A percentile compares a stretch with the other conserved stretches of the same genome.
phyloP scores from a whole-genome alignment of 2,113 vertebrate species.

The Seriola rivoliana region DNA sequence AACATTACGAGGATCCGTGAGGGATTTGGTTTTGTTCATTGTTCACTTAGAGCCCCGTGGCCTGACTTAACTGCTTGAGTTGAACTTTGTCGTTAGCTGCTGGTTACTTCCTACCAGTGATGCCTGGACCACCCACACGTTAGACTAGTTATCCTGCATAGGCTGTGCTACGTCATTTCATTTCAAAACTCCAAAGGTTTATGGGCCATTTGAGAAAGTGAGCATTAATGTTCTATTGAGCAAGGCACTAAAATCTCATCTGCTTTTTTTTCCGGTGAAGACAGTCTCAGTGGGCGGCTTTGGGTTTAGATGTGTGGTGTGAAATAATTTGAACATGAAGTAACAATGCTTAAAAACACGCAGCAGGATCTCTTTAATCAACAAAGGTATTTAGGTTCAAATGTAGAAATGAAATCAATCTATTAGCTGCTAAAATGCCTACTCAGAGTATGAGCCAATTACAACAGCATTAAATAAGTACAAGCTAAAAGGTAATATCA shows the following conservation, averaged over 20 bases:
- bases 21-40: constrained; percentile 64
- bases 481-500: not conserved
- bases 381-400: not conserved
- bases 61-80: constrained; percentile 60
- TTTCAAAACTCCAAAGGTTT: not conserved
- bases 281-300: not conserved
- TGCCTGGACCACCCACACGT: constrained; percentile 63
- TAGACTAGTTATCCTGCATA: constrained; percentile 5
- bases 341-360: not conserved
- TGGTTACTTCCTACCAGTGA: constrained; percentile 51
- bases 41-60: constrained; percentile 55
- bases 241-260: not conserved
- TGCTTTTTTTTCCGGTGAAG: not conserved
- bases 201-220: not conserved
- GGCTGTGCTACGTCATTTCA: not conserved
- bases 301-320: not conserved
- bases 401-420: not conserved
- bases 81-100: constrained; percentile 37
- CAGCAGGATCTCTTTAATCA: not conserved
- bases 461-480: constrained; percentile 1
- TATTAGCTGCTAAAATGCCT: not conserved
- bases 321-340: not conserved
- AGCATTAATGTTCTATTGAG: not conserved
- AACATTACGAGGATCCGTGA: constrained; percentile 55
- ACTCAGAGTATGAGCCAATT: not conserved